Base-by-base conservation (phyloP, 1,140 invertebrate species). In the Pemphigus obesinymphae region DNA sequence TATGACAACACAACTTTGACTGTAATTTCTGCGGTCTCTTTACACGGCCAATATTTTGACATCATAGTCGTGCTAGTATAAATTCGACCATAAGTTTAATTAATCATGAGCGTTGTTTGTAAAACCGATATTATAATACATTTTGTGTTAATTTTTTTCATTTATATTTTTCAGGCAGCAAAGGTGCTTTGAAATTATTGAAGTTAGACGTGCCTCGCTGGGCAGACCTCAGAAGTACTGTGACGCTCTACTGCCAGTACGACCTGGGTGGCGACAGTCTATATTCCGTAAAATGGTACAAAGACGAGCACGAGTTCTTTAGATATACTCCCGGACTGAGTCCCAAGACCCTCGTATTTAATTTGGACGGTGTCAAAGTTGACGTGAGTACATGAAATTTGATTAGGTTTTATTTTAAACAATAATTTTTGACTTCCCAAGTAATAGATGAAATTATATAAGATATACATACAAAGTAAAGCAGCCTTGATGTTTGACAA, bases 221-320 rank as follows among this genome's bases (percentile, higher is more conserved):
- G 81, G 84, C 84, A n/a, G 83, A 85, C 68, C 29, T 84, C 0
- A 83, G 84, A 11, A 45, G 58, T 17, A 53, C 83, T 4, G 84
- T 84, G 13, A 83, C 82, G 5, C 78, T 86, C 1, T 55, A 78
- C 2, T 86, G 85, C 55, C 80, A 82, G 34, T 86, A 83, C 75
- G 84, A 85, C 48, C 45, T 84, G 13, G 84, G 83, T 11, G 66
- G 75, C 3, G 82, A 72, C 20, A 85, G 82, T 34, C 63, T 86
- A n/a, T 91, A 91, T 84, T 91, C 90, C 3, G 89, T 92, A 20
- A 91, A 90, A 85, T 92, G 91, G 91, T 91, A 91, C 87, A 92
- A 91, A 85, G 90, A 91, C 83, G 88, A 88, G 15, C 83, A 86
- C 8, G 90, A 91, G 84, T 91, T 92, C 86, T 92, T 90, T 85